Conservation (phyloP, 2,113 vertebrate genomes). For the Todiramphus saurophagus region DNA sequence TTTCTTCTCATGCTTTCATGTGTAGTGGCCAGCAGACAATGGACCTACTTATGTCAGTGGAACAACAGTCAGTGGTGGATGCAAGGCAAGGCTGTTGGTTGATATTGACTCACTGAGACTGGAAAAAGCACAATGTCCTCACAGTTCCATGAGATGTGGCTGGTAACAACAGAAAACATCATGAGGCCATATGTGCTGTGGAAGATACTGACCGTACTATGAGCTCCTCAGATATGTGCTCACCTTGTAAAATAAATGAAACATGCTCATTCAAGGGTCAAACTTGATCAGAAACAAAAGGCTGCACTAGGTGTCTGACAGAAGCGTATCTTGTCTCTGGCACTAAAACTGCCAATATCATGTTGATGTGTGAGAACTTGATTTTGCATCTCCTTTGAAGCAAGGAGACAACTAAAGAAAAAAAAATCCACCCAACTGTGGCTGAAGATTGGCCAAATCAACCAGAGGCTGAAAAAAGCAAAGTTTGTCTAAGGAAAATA, state of each 20-base stretch:
- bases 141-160: background rate
- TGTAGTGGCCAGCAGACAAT: background rate
- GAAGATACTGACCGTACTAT: background rate
- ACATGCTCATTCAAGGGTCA: background rate
- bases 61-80: background rate
- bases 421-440: background rate
- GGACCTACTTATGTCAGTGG: background rate
- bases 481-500: background rate
- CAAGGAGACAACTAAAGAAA: background rate
- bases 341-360: background rate
- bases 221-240: background rate
- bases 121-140: background rate
- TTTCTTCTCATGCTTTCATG: background rate
- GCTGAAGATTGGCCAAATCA: background rate
- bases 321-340: background rate
- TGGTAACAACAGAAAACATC: background rate
- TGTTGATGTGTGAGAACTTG: background rate
- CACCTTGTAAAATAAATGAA: background rate
- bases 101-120: background rate
- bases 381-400: background rate
- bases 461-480: background rate
- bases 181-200: background rate
- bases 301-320: background rate
- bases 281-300: background rate
- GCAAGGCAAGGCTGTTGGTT: background rate